Evolutionary conservation across 1,140 invertebrate genomes (phyloP).

Genomic region (Chlorops oryzae): DNA sequence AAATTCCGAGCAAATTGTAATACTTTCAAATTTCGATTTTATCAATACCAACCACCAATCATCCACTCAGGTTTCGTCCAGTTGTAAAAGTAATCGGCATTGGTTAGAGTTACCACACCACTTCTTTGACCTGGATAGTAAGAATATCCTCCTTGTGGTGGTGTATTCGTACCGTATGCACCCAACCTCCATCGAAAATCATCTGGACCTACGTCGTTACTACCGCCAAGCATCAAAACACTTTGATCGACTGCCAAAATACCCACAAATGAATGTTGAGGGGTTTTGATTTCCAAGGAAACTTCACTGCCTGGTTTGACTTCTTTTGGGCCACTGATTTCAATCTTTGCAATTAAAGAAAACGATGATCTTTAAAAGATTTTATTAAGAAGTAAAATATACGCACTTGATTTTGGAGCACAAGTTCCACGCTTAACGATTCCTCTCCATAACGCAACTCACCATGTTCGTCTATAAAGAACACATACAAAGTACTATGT

Average conservation of each 20-base stretch:
- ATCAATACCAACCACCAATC: neutral
- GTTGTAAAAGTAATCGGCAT: constrained; percentile 39
- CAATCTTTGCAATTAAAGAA: constrained; percentile 12
- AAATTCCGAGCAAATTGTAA: too few relatives aligned
- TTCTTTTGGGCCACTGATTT: constrained; percentile 43
- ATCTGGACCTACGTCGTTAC: constrained; percentile 31
- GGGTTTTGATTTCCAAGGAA: constrained; percentile 65
- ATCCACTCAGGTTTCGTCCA: constrained; percentile 23
- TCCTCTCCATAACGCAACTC: constrained; percentile 77
- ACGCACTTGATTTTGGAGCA: constrained; percentile 60
- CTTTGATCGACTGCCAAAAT: constrained; percentile 82
- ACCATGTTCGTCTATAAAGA: constrained; percentile 60
- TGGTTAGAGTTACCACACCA: constrained; percentile 41
- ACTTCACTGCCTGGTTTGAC: constrained; percentile 66
- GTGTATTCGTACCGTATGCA: constrained; percentile 31
- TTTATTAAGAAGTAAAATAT: neutral
- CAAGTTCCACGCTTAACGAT: constrained; percentile 69
- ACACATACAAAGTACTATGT: constrained; percentile 68
- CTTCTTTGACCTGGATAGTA: constrained; percentile 34
- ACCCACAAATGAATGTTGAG: constrained; percentile 78
- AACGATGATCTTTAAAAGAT: neutral
- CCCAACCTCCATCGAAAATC: constrained; percentile 43
- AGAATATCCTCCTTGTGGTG: constrained; percentile 40
- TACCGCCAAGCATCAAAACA: constrained; percentile 59
- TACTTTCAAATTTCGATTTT: neutral